Percentiles rank a stretch among this genome's conserved stretches.
These are phyloP conservation scores for Aleiodes sp. DNA, from an alignment of 1,140 invertebrate species.

Conservation along the genomic window DNA sequence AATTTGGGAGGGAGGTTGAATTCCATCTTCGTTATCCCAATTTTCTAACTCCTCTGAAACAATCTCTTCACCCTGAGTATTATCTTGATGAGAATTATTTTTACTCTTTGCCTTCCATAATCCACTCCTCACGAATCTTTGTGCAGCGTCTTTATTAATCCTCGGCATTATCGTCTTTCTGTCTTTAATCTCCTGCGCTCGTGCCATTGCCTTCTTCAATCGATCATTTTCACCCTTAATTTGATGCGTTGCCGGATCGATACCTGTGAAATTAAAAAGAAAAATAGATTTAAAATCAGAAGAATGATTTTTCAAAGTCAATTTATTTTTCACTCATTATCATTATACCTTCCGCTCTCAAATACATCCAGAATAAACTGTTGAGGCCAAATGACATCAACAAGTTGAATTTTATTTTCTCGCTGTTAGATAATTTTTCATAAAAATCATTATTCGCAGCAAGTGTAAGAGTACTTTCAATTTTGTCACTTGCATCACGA, in stretches of 20 bases:
- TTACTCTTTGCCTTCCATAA: constrained; percentile 52
- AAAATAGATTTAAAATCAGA: neutral
- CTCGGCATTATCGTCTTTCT: constrained; percentile 58
- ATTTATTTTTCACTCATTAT: neutral
- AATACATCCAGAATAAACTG: constrained; percentile 66
- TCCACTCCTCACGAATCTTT: constrained; percentile 62
- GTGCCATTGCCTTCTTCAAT: constrained; percentile 57
- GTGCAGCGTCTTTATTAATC: constrained; percentile 57
- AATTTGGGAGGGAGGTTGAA: neutral
- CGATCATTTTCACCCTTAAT: constrained; percentile 63
- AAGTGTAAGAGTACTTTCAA: constrained; percentile 51
- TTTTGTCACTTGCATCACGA: constrained; percentile 45
- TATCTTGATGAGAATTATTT: neutral
- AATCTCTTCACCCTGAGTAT: neutral
- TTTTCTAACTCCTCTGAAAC: neutral
- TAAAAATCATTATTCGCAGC: constrained; percentile 51
- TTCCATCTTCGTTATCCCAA: neutral
- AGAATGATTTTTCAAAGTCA: too few relatives aligned
- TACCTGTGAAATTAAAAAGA: constrained; percentile 42
- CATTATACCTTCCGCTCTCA: constrained; percentile 58
- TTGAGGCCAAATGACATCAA: constrained; percentile 64
- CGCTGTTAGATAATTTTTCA: constrained; percentile 54
- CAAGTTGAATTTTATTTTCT: constrained; percentile 65
- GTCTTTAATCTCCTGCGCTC: constrained; percentile 62
- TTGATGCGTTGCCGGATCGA: constrained; percentile 53